Evolutionary conservation across 2,797 vertebrate species (phyloP).

Genomic region (Okamejei kenojei): DNA sequence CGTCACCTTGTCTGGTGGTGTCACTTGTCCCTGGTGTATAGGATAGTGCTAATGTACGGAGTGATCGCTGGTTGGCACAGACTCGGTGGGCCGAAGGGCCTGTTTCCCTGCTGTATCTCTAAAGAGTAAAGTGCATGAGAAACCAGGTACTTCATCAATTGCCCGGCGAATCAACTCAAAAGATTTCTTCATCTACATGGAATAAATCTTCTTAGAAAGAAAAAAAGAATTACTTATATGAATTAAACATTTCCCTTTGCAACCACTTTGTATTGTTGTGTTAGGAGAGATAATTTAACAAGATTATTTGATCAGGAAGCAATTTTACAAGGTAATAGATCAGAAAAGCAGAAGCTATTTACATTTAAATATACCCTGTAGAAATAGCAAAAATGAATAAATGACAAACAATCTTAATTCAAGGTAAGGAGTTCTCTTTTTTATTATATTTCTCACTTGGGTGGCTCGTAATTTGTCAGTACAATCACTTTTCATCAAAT

Average conservation of each 20-base stretch:
- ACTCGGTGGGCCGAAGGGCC: too few species aligned
- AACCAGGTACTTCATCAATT: not conserved
- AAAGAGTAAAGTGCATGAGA: not conserved
- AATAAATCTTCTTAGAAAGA: not conserved
- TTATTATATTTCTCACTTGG: not conserved
- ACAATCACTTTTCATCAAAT: not conserved
- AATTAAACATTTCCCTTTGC: constrained; percentile 27
- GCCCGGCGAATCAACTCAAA: not conserved
- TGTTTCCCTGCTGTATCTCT: too few species aligned
- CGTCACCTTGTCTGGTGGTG: too few species aligned
- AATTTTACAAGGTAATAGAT: constrained; percentile 35
- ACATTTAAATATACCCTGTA: constrained; percentile 31
- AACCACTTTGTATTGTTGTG: constrained; percentile 10
- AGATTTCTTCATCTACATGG: not conserved
- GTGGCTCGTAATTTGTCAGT: constrained; percentile 11
- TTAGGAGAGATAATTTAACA: constrained; percentile 28
- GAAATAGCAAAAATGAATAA: constrained; percentile 30
- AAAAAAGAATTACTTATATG: not conserved
- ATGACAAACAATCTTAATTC: constrained; percentile 9
- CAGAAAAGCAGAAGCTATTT: constrained; percentile 32
- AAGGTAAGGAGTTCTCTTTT: not conserved
- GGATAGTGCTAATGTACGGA: too few species aligned
- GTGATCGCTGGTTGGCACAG: too few species aligned
- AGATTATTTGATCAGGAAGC: constrained; percentile 30
- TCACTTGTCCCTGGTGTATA: too few species aligned